Conservation (phyloP, 2,888 invertebrate species). For the Didymodactylos carnosus region DNA sequence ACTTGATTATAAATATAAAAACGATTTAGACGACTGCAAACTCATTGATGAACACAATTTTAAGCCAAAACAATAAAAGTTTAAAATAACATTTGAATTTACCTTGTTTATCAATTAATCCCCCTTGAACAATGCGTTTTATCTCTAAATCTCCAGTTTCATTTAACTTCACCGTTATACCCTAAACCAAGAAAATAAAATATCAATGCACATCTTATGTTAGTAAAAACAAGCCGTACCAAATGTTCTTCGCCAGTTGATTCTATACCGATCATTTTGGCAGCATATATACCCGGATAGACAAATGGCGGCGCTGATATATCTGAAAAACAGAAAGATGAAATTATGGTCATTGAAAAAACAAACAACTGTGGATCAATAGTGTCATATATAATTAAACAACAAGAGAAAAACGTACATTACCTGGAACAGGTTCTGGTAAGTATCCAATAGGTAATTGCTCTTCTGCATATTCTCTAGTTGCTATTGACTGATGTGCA, state of each 20-base stretch:
- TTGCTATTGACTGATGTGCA: background rate
- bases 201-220: too few species aligned
- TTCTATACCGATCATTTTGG: background rate
- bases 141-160: constrained; percentile 68
- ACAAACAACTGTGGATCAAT: too few species aligned
- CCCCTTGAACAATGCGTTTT: constrained; percentile 71
- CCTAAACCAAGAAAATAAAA: too few species aligned
- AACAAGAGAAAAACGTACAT: too few species aligned
- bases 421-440: background rate
- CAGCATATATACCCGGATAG: background rate
- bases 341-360: too few species aligned
- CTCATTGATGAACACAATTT: too few species aligned
- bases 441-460: background rate
- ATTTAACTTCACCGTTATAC: constrained; percentile 52
- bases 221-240: too few species aligned
- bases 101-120: constrained; percentile 58
- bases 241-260: background rate
- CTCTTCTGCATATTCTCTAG: background rate
- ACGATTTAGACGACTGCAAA: too few species aligned
- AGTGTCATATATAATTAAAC: too few species aligned
- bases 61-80: too few species aligned
- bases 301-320: background rate
- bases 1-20: too few species aligned
- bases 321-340: background rate
- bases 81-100: too few species aligned